Conservation (phyloP, 2,888 invertebrate species). For the Biston stratarius region DNA sequence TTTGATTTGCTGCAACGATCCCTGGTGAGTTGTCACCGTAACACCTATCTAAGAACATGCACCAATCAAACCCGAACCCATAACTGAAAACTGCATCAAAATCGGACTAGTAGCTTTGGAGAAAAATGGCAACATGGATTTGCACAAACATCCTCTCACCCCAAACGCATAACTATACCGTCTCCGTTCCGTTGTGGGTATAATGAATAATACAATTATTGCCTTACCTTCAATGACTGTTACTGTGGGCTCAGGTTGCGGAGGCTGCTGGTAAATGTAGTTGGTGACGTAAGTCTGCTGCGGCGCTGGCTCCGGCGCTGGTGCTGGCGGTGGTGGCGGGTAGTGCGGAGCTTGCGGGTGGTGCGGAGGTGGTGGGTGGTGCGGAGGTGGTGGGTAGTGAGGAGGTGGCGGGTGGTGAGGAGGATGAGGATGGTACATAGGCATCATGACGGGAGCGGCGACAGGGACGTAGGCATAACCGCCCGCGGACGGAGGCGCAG, state of each 20-base stretch:
- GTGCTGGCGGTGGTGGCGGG: conserved; percentile 29
- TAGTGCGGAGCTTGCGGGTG: neutral
- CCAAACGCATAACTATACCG: too few relatives aligned
- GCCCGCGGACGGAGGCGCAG: conserved; percentile 46
- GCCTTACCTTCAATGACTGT: conserved; percentile 49
- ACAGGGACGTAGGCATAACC: conserved; percentile 69
- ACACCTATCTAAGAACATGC: too few relatives aligned
- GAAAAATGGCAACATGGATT: too few relatives aligned
- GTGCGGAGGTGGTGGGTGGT: conserved; percentile 57
- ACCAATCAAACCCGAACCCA: too few relatives aligned
- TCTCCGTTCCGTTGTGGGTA: too few relatives aligned
- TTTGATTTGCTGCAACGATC: too few relatives aligned
- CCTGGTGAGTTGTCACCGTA: too few relatives aligned
- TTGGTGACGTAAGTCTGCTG: conserved; percentile 71
- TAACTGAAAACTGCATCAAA: too few relatives aligned
- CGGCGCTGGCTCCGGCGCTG: conserved; percentile 43
- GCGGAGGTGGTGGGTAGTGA: conserved; percentile 60
- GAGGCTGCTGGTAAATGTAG: conserved; percentile 63
- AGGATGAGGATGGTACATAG: conserved; percentile 60
- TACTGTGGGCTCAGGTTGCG: conserved; percentile 54
- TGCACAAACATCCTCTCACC: too few relatives aligned
- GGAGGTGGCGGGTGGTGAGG: conserved; percentile 48
- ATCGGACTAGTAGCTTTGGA: too few relatives aligned
- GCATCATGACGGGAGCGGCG: conserved; percentile 73
- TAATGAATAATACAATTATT: too few relatives aligned